Base-by-base conservation (phyloP, 2,888 invertebrate genomes). In the Mesochorus sp. region DNA sequence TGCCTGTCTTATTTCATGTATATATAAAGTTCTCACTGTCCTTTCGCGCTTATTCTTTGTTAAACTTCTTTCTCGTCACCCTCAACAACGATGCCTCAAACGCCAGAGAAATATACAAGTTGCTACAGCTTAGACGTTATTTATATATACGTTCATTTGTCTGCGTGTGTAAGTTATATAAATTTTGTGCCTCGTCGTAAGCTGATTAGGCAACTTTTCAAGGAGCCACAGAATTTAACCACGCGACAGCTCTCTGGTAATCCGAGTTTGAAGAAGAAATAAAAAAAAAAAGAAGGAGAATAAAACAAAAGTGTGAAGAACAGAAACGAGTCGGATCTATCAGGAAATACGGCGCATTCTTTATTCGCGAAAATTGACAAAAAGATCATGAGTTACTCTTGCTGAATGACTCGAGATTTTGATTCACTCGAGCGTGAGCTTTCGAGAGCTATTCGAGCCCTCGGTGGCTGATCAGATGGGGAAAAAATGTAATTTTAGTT, bases 201-300 rank as follows among this genome's bases (percentile, higher is more conserved):
- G 84, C 84, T 82, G 83, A 85, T 85, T 85, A 85, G 64, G 66
- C 42, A 82, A 83, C 79, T 85, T 80, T 79, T 37, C 62, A 83
- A 83, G 85, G 80, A 82, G 80, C 80, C 67, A n/a, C n/a, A 24
- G 49, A 34, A 64, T 82, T 82, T 80, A 81, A 84, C 70, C 59
- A 3, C 49, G 47, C 34, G 59, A 21, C 49, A 75, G 70, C 75
- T 73, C 70, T 67, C 51, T 49, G 44, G 68, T 74, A 74, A 81
- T 78, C 70, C 74, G 70, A 72, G 64, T 81, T 81, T 34, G 53
- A 62, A 37, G 61, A 62, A 37, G 34, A 51, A 21, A 61, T 26
- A 49, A 42, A n/a, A 37, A 64, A 64, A 39, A 57, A 31, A 24
- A 47, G n/a, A 44, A n/a, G n/a, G 21, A 62, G 26, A 49, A 14